Evolutionary conservation across 2,888 invertebrate genomes (phyloP), one percentile per base, ranked within the genome.

Genomic region (Rhingia rostrata): DNA sequence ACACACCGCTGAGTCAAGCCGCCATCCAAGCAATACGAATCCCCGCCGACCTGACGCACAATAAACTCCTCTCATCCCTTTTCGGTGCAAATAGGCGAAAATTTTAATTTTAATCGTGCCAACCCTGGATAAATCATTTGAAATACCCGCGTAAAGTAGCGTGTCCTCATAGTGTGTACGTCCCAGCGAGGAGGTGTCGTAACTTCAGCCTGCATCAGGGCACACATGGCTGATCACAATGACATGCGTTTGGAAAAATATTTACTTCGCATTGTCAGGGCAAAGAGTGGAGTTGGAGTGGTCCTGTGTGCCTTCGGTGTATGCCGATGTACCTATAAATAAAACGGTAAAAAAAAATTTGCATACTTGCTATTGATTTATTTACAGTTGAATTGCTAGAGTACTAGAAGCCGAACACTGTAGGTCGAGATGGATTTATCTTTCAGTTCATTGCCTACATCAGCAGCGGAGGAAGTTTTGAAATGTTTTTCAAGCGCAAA

Each of bases 171-270:
- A 45, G 10, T 41, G 10, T 41, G 35, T n/a, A 47, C 22, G 22
- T 41, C 9, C 5, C 10, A 41, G 9, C 6, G 22, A n/a, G 7
- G 37, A 3, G 56, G 14, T 58, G 49, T 45, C 43, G 69, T 53
- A 22, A 58, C 80, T 67, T 75, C 81, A 81, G 53, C 69, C 75
- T 70, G 70, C 81, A 77, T 82, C 53, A 82, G 60, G 14, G 43
- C 39, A 70, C 81, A 77, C 75, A 75, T 77, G 63, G 64, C 30
- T 77, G 75, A 70, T 82, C 75, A 70, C 60, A 82, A 77, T 64
- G 81, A 77, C 81, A 77, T 82, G 81, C 66, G 73, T 39, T 64
- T 45, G 63, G 60, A 47, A 77, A 81, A 77, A 60, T 70, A 66
- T 77, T 77, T 77, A 77, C 60, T 70, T 60, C 35, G 33, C 45